These are phyloP conservation scores for Notothenia coriiceps DNA, from an alignment of 2,113 vertebrate species.

Conservation along the genomic window DNA sequence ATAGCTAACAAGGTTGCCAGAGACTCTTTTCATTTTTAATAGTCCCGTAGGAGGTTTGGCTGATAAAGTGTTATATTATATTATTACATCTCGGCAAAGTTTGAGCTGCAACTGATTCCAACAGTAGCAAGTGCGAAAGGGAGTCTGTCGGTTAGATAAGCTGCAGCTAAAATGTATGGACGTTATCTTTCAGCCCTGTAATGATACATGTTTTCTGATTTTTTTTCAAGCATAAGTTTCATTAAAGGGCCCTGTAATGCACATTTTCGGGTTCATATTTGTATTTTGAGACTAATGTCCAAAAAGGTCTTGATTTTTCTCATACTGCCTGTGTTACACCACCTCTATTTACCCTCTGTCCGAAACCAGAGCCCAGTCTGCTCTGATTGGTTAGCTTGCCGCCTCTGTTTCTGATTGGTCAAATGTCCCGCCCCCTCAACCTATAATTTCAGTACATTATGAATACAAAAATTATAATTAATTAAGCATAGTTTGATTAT, in stretches of 20 bases:
- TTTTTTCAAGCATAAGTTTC: not conserved
- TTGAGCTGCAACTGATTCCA: slow-evolving; percentile 68
- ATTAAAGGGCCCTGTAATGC: not conserved
- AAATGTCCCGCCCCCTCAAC: too few relatives aligned
- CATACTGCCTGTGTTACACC: too few relatives aligned
- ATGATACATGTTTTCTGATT: not conserved
- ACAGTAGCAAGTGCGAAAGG: slow-evolving; percentile 65
- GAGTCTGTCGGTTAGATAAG: slow-evolving; percentile 59
- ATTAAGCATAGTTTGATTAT: not conserved
- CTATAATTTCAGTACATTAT: not conserved
- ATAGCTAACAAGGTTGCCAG: slow-evolving; percentile 80
- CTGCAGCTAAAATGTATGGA: slow-evolving; percentile 27
- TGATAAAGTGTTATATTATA: slow-evolving; percentile 79
- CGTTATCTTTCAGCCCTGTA: not conserved
- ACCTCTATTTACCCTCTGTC: too few relatives aligned
- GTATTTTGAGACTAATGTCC: too few relatives aligned
- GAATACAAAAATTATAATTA: not conserved
- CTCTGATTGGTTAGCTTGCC: too few relatives aligned
- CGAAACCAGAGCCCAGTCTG: too few relatives aligned
- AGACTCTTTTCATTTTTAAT: slow-evolving; percentile 82
- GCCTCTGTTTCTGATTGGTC: too few relatives aligned
- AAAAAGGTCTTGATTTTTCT: too few relatives aligned
- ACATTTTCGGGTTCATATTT: too few relatives aligned
- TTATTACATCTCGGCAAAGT: slow-evolving; percentile 78
- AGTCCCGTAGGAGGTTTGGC: slow-evolving; percentile 80